These are phyloP conservation scores for Leptinotarsa undecemlineata DNA, from an alignment of 1,140 invertebrate species.

Conservation along the genomic window DNA sequence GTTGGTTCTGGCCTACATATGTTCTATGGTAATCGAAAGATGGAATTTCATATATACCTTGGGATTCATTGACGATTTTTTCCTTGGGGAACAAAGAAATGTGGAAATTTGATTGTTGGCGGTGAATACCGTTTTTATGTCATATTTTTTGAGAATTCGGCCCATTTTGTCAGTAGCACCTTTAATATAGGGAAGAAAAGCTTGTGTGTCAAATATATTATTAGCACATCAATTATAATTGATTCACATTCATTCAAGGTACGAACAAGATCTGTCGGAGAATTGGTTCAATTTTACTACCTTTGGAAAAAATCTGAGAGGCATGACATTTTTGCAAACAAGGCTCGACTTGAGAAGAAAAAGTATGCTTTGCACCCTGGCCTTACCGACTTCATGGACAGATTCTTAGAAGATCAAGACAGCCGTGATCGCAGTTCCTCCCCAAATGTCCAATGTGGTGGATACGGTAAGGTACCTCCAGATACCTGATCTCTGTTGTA, in stretches of 20 bases:
- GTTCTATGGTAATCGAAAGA: too few relatives aligned
- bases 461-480: slow-evolving; percentile 33
- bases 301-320: slow-evolving; percentile 98
- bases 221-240: too few relatives aligned
- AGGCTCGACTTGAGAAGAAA: slow-evolving; percentile 82
- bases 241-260: slow-evolving; percentile 60
- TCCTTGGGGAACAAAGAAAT: too few relatives aligned
- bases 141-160: too few relatives aligned
- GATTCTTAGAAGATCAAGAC: slow-evolving; percentile 83
- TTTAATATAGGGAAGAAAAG: too few relatives aligned
- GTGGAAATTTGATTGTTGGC: too few relatives aligned
- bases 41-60: too few relatives aligned
- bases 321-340: slow-evolving; percentile 90
- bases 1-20: too few relatives aligned
- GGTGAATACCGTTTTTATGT: too few relatives aligned
- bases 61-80: too few relatives aligned
- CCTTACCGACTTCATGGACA: slow-evolving; percentile 84
- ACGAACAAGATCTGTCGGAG: slow-evolving; percentile 90
- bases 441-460: slow-evolving; percentile 51
- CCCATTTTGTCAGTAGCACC: too few relatives aligned
- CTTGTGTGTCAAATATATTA: too few relatives aligned
- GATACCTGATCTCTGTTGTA: slow-evolving; percentile 38
- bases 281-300: slow-evolving; percentile 98
- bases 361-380: slow-evolving; percentile 86
- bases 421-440: slow-evolving; percentile 57